Base-by-base conservation (phyloP, 2,888 invertebrate genomes). In the Lasioglossum pauxillum region DNA sequence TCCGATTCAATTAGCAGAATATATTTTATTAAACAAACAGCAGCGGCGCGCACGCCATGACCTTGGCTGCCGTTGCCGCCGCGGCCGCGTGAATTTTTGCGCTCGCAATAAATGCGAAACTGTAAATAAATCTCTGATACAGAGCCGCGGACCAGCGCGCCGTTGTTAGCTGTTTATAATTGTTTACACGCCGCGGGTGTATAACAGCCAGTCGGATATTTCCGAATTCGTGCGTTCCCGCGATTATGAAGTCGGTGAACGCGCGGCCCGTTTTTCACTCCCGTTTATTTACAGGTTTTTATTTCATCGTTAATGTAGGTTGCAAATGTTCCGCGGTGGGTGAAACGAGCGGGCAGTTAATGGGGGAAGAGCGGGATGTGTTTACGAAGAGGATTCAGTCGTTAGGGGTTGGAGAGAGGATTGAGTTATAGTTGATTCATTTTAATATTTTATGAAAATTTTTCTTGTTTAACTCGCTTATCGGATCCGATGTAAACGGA, bases 11-110 rank as follows among this genome's bases (percentile, higher is more conserved):
- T 57, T 35, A 23, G 44, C 57, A 49, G 75, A 35, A 84, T 75
- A 73, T 83, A 76, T 84, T 84, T 85, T 85, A 85, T 85, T 72
- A 57, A 79, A 44, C 44, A 85, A 84, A 84, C 75, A 83, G 23
- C 69, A n/a, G 19, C 69, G 38, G 23, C 38, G 23, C 10, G 10
- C 12, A 23, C 12, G 69, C 19, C 69, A n/a, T 69, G 69, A 69
- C 41, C 69, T 69, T 69, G 69, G 41, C 23, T 69, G 23, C 23
- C 10, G 27, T 8, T 27, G 27, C 19, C 14, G 7, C 19, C 8
- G 35, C 8, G 67, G 5, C 5, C 10, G 23, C 69, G 53, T n/a
- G 69, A 69, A 41, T 69, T 69, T 69, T 69, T 69, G 0, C 41
- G 41, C 35, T 69, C 12, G 23, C 69, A 23, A 69, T 69, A 69